Base-by-base conservation (phyloP, 2,113 vertebrate genomes). In the Tauraco erythrolophus region DNA sequence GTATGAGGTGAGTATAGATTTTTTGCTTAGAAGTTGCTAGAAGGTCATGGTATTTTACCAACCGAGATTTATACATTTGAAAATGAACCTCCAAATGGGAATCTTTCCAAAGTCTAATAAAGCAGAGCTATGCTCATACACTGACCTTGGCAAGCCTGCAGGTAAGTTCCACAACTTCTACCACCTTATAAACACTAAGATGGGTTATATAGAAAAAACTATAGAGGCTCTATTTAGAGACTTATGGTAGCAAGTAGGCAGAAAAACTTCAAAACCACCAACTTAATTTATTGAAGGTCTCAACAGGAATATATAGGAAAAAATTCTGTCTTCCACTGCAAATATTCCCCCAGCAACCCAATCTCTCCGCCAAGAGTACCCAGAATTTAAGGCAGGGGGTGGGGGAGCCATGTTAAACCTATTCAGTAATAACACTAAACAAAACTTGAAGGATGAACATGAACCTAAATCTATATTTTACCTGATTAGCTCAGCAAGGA, bases 121-220 rank as follows among this genome's bases (percentile, higher is more conserved):
- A 98, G 97, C 96, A 88, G 90, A 97, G 95, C 94, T 98, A 97
- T 98, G 98, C 98, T 98, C 91, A 82, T 91, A 82, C 80, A 95
- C 97, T 97, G 98, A 98, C 98, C 98, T 98, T 98, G 98, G 98
- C 98, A 98, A 97, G 78, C 88, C 25, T 88, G 96, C 97, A 98
- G 97, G 97, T 97, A 98, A 98, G 98, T 97, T 98, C 98, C 98
- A 98, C 97, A 97, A 98, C 96, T 98, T 98, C 98, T 98, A 94
- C 98, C 98, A 98, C 97, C 97, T 98, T 98, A 98, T 98, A 98
- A 98, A 98, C 98, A 98, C 98, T 98, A 98, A 97, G 98, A 98
- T 98, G 98, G 98, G 97, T 97, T 97, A 92, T 98, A 96, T 95
- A 98, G 96, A 98, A 98, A 98, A 96, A 97, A 98, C 97, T 98